phyloP scores from a whole-genome alignment of 1,140 invertebrate species.

The Aleiodes sp. region DNA sequence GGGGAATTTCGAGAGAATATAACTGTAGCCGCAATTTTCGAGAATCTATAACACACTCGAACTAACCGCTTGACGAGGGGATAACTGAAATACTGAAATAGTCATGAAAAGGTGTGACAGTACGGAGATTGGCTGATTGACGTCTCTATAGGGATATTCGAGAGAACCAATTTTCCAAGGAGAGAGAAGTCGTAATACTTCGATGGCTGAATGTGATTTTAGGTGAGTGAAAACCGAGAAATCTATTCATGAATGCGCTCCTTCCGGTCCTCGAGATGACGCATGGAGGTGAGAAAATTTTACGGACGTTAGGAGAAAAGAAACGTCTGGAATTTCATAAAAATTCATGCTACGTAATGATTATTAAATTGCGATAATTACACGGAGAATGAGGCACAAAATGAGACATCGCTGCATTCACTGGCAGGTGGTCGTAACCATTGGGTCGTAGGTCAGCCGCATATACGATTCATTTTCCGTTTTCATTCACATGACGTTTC shows the following conservation, averaged over 20 bases:
- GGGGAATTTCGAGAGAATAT: conserved; percentile 1
- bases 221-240: background rate
- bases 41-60: background rate
- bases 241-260: conserved; percentile 4
- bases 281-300: conserved; percentile 4
- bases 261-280: conserved; percentile 8
- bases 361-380: background rate
- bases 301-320: background rate
- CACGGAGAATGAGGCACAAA: background rate
- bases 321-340: background rate
- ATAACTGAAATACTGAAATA: background rate
- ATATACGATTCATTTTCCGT: conserved; percentile 5
- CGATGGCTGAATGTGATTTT: background rate
- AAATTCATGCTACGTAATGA: too few species aligned
- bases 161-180: conserved; percentile 6
- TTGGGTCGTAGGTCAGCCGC: background rate
- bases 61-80: conserved; percentile 12
- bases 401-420: conserved; percentile 18
- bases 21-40: background rate
- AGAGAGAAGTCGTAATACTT: conserved; percentile 5
- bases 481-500: conserved; percentile 40
- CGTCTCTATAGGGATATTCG: background rate
- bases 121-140: background rate
- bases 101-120: conserved; percentile 5
- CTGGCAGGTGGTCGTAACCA: conserved; percentile 18